These are phyloP conservation scores for Euborellia annulipes DNA, from an alignment of 1,140 invertebrate species.

Conservation along the genomic window DNA sequence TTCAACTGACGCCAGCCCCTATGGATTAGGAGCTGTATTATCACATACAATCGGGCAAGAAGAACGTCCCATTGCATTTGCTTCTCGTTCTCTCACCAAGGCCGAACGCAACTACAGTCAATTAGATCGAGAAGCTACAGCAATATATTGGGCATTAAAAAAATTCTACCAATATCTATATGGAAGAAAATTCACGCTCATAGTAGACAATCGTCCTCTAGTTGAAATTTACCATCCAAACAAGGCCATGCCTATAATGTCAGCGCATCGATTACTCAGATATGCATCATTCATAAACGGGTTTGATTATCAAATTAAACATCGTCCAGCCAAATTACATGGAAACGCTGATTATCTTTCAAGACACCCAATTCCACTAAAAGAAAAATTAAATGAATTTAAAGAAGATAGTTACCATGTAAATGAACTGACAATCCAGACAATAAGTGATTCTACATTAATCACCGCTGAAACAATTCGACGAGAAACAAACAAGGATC, in stretches of 20 bases:
- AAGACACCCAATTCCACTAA: conserved; percentile 2
- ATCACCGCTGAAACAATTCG: neutral
- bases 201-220: conserved; percentile 32
- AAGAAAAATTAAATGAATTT: too few species aligned
- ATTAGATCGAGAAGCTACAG: conserved; percentile 30
- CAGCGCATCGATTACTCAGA: conserved; percentile 11
- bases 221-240: conserved; percentile 22
- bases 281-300: neutral
- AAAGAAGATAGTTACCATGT: neutral
- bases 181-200: conserved; percentile 24
- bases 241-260: too few species aligned
- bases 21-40: conserved; percentile 31
- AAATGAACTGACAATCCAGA: conserved; percentile 2
- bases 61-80: conserved; percentile 29
- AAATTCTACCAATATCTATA: conserved; percentile 22
- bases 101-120: conserved; percentile 31
- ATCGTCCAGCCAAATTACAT: neutral
- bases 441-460: neutral
- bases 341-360: conserved; percentile 8
- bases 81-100: conserved; percentile 24
- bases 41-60: conserved; percentile 25
- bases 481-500: neutral
- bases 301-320: conserved; percentile 2
- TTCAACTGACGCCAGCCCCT: conserved; percentile 23
- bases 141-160: conserved; percentile 10